These are phyloP conservation scores for Lasioglossum villosulum DNA, from an alignment of 2,888 invertebrate species.

Conservation along the genomic window DNA sequence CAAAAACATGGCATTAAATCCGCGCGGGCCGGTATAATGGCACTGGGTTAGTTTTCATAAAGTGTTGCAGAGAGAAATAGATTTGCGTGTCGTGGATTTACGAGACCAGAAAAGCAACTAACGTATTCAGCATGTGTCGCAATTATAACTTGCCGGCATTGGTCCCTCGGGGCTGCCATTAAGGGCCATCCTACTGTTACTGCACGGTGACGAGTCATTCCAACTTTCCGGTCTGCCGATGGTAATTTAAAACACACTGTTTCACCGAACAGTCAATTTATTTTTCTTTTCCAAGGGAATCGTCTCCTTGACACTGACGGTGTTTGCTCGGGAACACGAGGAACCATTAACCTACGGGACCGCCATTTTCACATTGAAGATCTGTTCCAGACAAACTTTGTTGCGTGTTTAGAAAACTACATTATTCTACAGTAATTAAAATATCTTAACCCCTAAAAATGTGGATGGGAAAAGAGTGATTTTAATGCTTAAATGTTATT, in stretches of 20 bases:
- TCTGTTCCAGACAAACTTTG: background rate
- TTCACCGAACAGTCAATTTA: background rate
- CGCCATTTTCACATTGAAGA: too few relatives aligned
- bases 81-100: slow-evolving; percentile 68
- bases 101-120: slow-evolving; percentile 66
- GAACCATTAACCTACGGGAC: background rate
- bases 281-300: background rate
- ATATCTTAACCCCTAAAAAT: too few relatives aligned
- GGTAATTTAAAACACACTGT: background rate
- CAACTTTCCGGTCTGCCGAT: background rate
- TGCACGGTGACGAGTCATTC: slow-evolving; percentile 1
- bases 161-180: slow-evolving; percentile 59
- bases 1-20: slow-evolving; percentile 77
- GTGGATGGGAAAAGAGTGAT: too few relatives aligned
- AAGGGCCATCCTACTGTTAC: slow-evolving; percentile 32
- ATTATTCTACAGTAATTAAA: too few relatives aligned
- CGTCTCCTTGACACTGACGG: background rate
- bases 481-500: too few relatives aligned
- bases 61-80: slow-evolving; percentile 35
- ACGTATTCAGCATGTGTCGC: slow-evolving; percentile 72
- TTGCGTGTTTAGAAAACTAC: too few relatives aligned
- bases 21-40: slow-evolving; percentile 68
- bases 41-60: slow-evolving; percentile 49
- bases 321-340: background rate
- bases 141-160: slow-evolving; percentile 76